Base-by-base conservation (phyloP, 2,797 vertebrate genomes). In the Characodon lateralis region DNA sequence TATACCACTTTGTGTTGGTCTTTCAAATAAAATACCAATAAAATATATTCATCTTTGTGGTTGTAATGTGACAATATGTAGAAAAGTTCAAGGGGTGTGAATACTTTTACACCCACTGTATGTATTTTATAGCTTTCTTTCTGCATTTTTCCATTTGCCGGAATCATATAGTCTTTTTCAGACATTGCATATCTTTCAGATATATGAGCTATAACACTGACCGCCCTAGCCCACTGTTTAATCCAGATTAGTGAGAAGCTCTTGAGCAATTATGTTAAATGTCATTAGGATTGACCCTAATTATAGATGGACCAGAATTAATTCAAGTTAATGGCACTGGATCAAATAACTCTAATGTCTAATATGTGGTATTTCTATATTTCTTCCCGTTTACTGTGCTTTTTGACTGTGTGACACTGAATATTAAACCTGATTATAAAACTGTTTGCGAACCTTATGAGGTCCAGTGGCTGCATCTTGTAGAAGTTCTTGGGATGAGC, bases 401-500 rank as follows among this genome's bases (percentile, higher is more conserved):
- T 16, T 31, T 16, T 63, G 18, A 35, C 31, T 35, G 26, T 65
- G 31, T 31, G 2, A 58, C 24, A 28, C 16, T 43, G 43, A 1
- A 65, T 26, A 35, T 24, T 12, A 59, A 55, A 53, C 16, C 1
- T 2, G 31, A 71, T 13, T 1, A 43, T 43, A 8, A 86, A 58
- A 63, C 1, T 0, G 9, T 46, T 46, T 39, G 43, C 35, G 89
- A 26, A 98, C 98, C 98, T 96, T 87, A 99, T 96, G 71, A 98
- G 96, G 89, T 98, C 96, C 50, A 99, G 91, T 1, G 98, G 98
- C 0, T 99, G 98, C 81, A 97, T 93, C 88, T 98, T 99, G 91
- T 97, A 98, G 90, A 98, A 95, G 85, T 96, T 98, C 85, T 95
- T 96, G 43, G 97, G 97, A 86, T 98, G 95, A 76, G 96, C 98